Percentiles rank a stretch among this genome's conserved stretches.
Conservation (phyloP, 2,113 vertebrate genomes). For the Phylloscopus trochilus region DNA sequence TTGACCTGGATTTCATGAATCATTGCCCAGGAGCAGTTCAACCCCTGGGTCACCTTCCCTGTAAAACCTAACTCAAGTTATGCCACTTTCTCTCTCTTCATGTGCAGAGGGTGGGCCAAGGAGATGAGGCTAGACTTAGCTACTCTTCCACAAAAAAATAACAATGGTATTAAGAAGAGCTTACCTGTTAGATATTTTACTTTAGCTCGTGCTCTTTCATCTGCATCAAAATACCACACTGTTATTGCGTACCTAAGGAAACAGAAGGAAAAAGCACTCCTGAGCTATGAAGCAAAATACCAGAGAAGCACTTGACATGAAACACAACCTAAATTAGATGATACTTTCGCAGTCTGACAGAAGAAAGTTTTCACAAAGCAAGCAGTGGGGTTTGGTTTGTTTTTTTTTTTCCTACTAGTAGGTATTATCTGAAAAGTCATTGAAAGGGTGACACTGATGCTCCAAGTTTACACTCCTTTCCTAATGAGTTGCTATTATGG, state of each 20-base stretch:
- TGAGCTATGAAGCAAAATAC: background rate
- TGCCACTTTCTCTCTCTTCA: fast-evolving
- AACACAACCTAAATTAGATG: background rate
- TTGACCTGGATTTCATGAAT: background rate
- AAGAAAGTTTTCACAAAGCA: background rate
- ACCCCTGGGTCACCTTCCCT: background rate
- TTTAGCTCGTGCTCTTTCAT: conserved; percentile 95
- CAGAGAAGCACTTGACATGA: background rate
- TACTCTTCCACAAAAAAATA: background rate
- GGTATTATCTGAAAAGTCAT: background rate
- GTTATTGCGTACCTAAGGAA: conserved; percentile 95
- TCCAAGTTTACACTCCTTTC: background rate
- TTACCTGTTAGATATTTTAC: conserved; percentile 96
- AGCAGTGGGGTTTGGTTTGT: fast-evolving
- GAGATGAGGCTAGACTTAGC: background rate
- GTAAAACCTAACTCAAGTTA: background rate
- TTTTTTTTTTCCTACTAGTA: background rate
- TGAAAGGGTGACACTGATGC: background rate
- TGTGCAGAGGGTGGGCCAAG: background rate
- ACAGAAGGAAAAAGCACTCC: background rate
- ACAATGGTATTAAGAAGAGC: background rate
- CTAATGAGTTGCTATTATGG: background rate
- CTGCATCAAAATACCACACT: conserved; percentile 98
- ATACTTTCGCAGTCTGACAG: background rate
- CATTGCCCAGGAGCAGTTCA: background rate